Evolutionary conservation across 2,113 vertebrate genomes (phyloP), one percentile per base, ranked within the genome.

Genomic region (Mirounga angustirostris): DNA sequence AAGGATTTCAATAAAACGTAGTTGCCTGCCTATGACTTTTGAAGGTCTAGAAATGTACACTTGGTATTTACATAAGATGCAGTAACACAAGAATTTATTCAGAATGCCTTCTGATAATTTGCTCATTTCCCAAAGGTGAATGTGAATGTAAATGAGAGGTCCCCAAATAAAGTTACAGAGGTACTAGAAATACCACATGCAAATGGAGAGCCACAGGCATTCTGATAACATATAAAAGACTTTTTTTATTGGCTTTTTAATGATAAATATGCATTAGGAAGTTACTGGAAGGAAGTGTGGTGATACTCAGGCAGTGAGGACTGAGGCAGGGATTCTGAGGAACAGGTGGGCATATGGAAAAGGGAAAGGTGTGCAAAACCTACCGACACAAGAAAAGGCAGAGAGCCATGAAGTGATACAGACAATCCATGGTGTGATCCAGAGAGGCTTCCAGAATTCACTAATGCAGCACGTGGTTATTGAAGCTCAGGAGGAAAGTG

Each of bases 51-150:
- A 84, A 78, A 83, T 61, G 13, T 19, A 65, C 0, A 6, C 13
- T 63, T 92, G 82, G 81, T 78, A n/a, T 69, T 79, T 89, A 50
- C 61, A 33, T n/a, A 91, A 79, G 26, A 81, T 30, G 6, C n/a
- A n/a, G 18, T 13, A 30, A 59, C 71, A 65, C 2, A 65, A 78
- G 46, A 80, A 43, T 74, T 76, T 58, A 92, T 93, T 81, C 18
- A 88, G 84, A 97, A 93, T 74, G 19, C 3, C 21, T 96, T 78
- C 67, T 71, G 22, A 59, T 81, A 59, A 83, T 63, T 74, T 74
- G 16, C 7, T 33, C 54, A 43, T 73, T 76, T 84, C 18, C 46
- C 73, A 73, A 86, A 89, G 19, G 63, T 22, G 24, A 89, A 11
- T 16, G 7, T 91, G 63, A 91, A 71, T 30, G 58, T 59, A 82